phyloP scores from a whole-genome alignment of 2,113 vertebrate genomes.

The Rhinolophus sinicus region DNA sequence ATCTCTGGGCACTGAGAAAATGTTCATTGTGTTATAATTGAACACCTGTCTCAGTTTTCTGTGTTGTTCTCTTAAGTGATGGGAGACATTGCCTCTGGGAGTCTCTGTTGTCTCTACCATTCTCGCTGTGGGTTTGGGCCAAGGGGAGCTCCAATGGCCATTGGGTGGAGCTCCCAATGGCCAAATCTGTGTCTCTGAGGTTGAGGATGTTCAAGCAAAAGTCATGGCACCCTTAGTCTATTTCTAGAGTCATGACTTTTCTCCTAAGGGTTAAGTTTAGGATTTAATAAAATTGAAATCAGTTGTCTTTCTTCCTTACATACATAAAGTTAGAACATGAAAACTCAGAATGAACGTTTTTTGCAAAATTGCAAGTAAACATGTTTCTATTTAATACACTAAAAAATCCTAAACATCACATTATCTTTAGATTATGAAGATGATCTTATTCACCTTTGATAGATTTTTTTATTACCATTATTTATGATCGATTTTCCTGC shows the following conservation, averaged over 20 bases:
- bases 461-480: neutral
- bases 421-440: constrained; percentile 41
- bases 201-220: neutral
- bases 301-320: neutral
- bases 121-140: neutral
- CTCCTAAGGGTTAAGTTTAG: neutral
- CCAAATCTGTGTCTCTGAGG: neutral
- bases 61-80: neutral
- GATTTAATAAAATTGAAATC: neutral
- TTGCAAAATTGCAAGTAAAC: constrained; percentile 40
- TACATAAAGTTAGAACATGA: constrained; percentile 39
- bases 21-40: neutral
- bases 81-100: neutral
- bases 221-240: neutral
- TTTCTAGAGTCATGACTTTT: neutral
- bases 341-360: constrained; percentile 34
- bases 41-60: neutral
- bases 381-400: neutral
- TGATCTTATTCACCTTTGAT: neutral
- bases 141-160: too few species aligned
- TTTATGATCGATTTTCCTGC: neutral
- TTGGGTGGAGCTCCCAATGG: too few species aligned
- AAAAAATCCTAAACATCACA: neutral
- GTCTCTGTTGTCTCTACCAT: neutral
- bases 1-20: neutral